Evolutionary conservation across 2,797 vertebrate genomes (phyloP).

Genomic region (Danio choprae): DNA sequence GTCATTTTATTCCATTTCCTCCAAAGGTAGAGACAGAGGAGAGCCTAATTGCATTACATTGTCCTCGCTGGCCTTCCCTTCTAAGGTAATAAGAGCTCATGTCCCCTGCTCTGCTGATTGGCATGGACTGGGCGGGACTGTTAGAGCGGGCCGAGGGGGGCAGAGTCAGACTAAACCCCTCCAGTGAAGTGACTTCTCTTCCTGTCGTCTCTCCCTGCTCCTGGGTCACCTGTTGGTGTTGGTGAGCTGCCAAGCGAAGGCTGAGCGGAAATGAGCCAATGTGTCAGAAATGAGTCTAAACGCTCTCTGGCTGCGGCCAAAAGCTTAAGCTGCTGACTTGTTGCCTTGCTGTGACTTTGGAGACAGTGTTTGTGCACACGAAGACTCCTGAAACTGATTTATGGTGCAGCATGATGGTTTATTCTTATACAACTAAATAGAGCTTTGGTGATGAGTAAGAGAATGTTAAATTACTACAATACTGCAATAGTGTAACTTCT

Average conservation of each 20-base stretch:
- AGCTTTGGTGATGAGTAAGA: no score
- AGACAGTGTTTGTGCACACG: no score
- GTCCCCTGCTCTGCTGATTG: slow-evolving; percentile 37
- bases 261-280: slow-evolving; percentile 88
- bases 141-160: slow-evolving; percentile 69
- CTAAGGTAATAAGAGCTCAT: slow-evolving; percentile 28
- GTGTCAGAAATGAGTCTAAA: slow-evolving; percentile 85
- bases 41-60: slow-evolving; percentile 19
- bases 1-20: slow-evolving; percentile 6
- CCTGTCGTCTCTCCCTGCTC: slow-evolving; percentile 81
- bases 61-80: slow-evolving; percentile 31
- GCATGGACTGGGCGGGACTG: slow-evolving; percentile 37
- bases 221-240: slow-evolving; percentile 93
- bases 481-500: no score
- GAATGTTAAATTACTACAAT: no score
- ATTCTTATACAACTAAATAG: no score
- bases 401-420: no score
- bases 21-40: slow-evolving; percentile 30
- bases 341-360: no score
- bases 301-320: slow-evolving; percentile 67
- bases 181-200: slow-evolving; percentile 84
- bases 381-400: no score
- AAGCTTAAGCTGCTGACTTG: no score
- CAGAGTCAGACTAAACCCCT: slow-evolving; percentile 79
- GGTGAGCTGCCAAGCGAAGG: slow-evolving; percentile 81